Evolutionary conservation across 2,797 vertebrate species (phyloP).

Genomic region (Alosa sapidissima): DNA sequence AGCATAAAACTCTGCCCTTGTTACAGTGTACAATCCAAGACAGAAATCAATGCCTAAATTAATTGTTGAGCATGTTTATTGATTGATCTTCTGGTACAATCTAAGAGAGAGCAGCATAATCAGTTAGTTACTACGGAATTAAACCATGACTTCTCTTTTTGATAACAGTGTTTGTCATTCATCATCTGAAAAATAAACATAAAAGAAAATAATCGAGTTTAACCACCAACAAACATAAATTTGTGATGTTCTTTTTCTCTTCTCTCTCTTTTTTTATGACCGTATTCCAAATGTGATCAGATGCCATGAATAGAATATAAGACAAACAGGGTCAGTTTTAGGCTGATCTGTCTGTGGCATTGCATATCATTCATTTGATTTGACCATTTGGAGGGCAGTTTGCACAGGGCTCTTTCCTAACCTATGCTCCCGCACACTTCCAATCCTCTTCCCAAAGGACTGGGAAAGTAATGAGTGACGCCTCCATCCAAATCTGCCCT

Average conservation of each 20-base stretch:
- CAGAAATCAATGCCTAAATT: constrained; percentile 67
- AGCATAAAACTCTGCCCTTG: constrained; percentile 31
- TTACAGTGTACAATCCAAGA: constrained; percentile 57
- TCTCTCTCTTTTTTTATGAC: neutral
- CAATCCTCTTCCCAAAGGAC: neutral
- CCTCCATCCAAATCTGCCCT: constrained; percentile 48
- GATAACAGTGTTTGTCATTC: neutral
- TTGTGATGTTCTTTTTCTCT: neutral
- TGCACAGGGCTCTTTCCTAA: neutral
- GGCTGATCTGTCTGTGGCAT: neutral
- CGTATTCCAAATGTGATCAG: neutral
- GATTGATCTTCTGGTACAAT: constrained; percentile 60
- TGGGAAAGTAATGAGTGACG: constrained; percentile 45
- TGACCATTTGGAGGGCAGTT: neutral
- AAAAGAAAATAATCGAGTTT: neutral
- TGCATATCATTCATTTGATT: neutral
- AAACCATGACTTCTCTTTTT: neutral
- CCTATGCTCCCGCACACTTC: neutral
- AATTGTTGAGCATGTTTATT: constrained; percentile 63
- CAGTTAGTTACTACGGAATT: neutral
- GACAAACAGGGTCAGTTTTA: neutral
- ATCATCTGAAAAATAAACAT: neutral
- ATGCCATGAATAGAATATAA: neutral
- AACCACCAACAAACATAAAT: neutral
- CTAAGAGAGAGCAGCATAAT: constrained; percentile 32